Conservation (phyloP, 35 echinoderm and acorn worm genomes). For the Ptychodera flava region DNA sequence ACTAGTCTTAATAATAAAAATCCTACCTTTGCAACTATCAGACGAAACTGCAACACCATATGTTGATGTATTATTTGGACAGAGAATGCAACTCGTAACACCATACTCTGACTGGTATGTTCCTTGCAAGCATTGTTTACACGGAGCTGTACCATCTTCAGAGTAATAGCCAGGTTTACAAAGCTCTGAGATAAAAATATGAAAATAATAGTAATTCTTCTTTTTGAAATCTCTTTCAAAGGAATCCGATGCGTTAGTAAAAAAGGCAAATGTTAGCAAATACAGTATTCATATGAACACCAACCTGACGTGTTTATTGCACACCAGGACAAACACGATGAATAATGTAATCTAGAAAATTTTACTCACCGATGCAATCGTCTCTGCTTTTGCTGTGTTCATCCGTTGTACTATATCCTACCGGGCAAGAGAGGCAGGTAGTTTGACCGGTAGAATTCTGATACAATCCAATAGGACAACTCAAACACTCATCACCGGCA, state of each 20-base stretch:
- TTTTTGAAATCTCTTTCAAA: no score
- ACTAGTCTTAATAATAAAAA: no score
- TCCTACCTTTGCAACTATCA: neutral
- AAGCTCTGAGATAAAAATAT: neutral
- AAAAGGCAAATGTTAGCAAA: no score
- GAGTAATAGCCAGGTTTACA: neutral
- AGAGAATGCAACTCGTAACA: neutral
- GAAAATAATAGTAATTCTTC: no score
- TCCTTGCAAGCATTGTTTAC: neutral
- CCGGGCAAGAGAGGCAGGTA: neutral
- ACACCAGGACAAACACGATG: no score
- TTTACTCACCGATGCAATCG: neutral
- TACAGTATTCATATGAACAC: no score
- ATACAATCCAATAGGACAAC: neutral
- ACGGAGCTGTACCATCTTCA: neutral
- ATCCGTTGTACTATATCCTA: neutral
- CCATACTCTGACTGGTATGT: neutral
- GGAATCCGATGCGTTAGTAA: no score
- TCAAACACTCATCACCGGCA: neutral
- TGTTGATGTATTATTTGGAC: neutral
- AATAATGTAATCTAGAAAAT: no score
- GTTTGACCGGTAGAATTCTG: neutral
- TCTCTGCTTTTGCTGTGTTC: neutral
- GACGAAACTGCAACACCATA: neutral
- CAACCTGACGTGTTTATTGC: no score